Evolutionary conservation across 1,140 invertebrate species (phyloP).

Genomic region (Colletes latitarsis): DNA sequence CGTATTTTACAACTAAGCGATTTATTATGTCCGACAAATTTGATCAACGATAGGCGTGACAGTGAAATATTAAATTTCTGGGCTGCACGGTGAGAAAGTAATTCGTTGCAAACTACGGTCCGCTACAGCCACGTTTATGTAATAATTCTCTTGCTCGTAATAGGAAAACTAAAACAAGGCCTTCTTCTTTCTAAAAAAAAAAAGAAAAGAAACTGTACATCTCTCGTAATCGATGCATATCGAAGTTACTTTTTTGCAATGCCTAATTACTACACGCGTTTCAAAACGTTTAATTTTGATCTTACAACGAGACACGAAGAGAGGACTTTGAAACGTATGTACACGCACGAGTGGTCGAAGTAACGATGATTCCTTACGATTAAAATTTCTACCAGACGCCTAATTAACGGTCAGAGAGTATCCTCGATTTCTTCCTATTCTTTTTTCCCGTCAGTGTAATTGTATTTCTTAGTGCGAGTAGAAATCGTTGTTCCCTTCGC

Average conservation of each 20-base stretch:
- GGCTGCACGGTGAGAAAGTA: constrained; percentile 2
- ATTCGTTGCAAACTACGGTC: constrained; percentile 5
- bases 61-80: constrained; percentile 35
- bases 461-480: not conserved
- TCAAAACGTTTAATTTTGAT: not conserved
- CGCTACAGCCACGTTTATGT: not conserved
- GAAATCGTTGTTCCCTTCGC: not conserved
- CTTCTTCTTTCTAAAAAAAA: not conserved
- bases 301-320: too few species aligned
- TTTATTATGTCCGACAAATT: not conserved
- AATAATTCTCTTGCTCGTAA: not conserved
- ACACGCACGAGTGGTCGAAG: too few species aligned
- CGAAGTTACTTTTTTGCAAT: not conserved
- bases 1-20: not conserved
- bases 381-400: not conserved
- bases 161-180: not conserved
- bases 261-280: not conserved
- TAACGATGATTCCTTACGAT: too few species aligned
- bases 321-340: too few species aligned
- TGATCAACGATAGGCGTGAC: constrained; percentile 11
- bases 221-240: constrained; percentile 19
- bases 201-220: not conserved
- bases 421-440: not conserved
- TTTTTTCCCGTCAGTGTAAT: not conserved
- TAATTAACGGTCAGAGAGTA: not conserved